Conservation (phyloP, 2,888 invertebrate genomes). For the Sabatieria punctata region DNA sequence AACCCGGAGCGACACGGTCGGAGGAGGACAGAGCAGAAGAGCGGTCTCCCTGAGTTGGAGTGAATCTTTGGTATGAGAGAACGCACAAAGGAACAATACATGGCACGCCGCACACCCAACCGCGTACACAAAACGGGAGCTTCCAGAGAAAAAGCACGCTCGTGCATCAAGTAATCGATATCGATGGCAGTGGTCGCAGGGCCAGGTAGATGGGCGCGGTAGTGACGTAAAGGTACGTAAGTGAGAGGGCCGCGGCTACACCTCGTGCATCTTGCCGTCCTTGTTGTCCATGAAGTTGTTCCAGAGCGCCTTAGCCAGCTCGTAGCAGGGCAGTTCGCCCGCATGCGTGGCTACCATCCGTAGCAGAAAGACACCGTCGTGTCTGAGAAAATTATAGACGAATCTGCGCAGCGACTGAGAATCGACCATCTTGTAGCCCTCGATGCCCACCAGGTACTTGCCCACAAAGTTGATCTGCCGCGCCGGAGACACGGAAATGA, state of each 20-base stretch:
- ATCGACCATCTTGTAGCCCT: constrained; percentile 32
- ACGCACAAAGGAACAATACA: no score
- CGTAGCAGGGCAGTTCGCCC: constrained; percentile 30
- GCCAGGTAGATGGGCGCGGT: not conserved
- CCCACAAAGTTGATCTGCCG: constrained; percentile 31
- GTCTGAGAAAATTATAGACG: constrained; percentile 28
- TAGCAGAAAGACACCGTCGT: constrained; percentile 30
- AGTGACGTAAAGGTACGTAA: no score
- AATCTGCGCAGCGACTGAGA: constrained; percentile 28
- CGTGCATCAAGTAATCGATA: no score
- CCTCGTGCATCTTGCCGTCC: constrained; percentile 30
- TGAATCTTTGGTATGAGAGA: no score
- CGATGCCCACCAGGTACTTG: constrained; percentile 30
- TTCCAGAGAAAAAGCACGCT: no score
- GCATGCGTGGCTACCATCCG: constrained; percentile 32
- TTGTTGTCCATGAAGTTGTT: constrained; percentile 29
- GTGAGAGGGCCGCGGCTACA: constrained; percentile 15
- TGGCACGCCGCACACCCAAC: no score
- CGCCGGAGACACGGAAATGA: constrained; percentile 28
- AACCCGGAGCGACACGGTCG: no score
- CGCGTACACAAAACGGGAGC: no score
- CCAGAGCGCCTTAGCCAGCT: constrained; percentile 29
- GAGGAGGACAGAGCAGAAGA: no score
- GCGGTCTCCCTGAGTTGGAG: no score
- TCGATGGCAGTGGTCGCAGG: no score